Base-by-base conservation (phyloP, 2,797 vertebrate genomes). In the Orientallactaga sibirica region DNA sequence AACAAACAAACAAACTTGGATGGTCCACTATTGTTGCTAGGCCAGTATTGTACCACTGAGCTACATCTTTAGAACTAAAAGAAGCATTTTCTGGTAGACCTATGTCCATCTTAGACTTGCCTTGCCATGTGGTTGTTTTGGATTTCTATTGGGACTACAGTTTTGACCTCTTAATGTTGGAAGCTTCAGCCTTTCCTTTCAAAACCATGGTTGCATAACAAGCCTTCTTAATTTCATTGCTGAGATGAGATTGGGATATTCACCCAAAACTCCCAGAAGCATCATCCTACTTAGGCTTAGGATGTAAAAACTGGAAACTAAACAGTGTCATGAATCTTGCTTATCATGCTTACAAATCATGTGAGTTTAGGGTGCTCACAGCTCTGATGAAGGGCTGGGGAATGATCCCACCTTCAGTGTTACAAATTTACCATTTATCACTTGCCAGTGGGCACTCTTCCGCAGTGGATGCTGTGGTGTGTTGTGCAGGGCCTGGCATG, bases 1-100 rank as follows among this genome's bases (percentile, higher is more conserved):
- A 91, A 74, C 64, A 91, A 91, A 74, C 64, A 91, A 91, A 74
- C 64, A 91, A 91, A 74, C 64, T 48, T 48, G 64, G n/a, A 84
- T 67, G 27, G 25, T 75, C 73, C n/a, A 37, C 67, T 29, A 70
- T 9, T 70, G 3, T 89, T 74, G 67, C 10, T 52, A 58, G 70
- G 24, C 48, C 48, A 66, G 24, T 5, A 66, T 22, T 24, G 64
- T 62, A 48, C 48, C 48, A 62, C 61, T 62, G 25, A 67, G 20
- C 48, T 70, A 27, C 67, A 7, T 15, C 22, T 3, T 55, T 33
- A 37, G 15, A 14, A 84, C 20, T 18, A 52, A 33, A 67, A 84
- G 66, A 81, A 79, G 15, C 7, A 24, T 70, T 79, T 86, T 27
- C 62, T 62, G 48, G 29, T 43, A 25, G 78, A 37, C 22, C 1